Conservation (phyloP, 2,113 vertebrate genomes). For the Xyliphius kryptos region DNA sequence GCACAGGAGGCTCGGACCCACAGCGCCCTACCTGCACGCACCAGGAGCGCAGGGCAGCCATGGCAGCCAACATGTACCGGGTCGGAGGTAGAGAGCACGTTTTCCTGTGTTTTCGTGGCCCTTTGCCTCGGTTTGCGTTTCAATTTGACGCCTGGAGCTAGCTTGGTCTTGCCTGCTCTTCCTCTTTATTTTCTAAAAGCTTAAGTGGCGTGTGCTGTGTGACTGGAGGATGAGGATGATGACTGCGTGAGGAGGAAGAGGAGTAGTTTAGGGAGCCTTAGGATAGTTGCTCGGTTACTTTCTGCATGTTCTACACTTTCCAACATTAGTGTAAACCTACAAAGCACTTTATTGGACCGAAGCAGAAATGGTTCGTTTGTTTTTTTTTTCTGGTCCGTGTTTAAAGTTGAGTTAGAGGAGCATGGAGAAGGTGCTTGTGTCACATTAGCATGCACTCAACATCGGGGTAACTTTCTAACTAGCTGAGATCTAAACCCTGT, state of each 20-base stretch:
- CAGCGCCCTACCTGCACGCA: constrained; percentile 69
- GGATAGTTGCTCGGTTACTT: constrained; percentile 23
- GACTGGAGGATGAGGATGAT: constrained; percentile 53
- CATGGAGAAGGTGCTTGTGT: constrained; percentile 7
- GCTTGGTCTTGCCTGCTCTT: constrained; percentile 46
- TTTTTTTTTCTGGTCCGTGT: constrained; percentile 25
- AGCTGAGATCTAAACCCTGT: background rate
- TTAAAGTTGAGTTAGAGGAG: constrained; percentile 52
- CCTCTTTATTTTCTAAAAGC: constrained; percentile 62
- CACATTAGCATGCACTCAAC: background rate
- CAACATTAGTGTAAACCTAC: constrained; percentile 21
- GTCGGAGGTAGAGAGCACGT: constrained; percentile 69
- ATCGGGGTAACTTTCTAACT: constrained; percentile 2
- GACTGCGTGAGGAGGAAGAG: constrained; percentile 54
- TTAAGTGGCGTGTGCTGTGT: constrained; percentile 44
- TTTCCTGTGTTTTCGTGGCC: background rate
- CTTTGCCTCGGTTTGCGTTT: constrained; percentile 39
- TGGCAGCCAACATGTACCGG: constrained; percentile 83
- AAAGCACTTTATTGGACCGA: constrained; percentile 8
- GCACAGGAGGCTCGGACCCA: constrained; percentile 45
- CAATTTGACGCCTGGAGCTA: constrained; percentile 38
- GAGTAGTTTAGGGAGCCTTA: constrained; percentile 47
- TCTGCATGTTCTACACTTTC: background rate
- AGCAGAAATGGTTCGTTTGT: constrained; percentile 18
- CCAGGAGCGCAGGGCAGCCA: constrained; percentile 69